Base-by-base conservation (phyloP, 1,140 invertebrate species). In the Drosophila malerkotliana region DNA sequence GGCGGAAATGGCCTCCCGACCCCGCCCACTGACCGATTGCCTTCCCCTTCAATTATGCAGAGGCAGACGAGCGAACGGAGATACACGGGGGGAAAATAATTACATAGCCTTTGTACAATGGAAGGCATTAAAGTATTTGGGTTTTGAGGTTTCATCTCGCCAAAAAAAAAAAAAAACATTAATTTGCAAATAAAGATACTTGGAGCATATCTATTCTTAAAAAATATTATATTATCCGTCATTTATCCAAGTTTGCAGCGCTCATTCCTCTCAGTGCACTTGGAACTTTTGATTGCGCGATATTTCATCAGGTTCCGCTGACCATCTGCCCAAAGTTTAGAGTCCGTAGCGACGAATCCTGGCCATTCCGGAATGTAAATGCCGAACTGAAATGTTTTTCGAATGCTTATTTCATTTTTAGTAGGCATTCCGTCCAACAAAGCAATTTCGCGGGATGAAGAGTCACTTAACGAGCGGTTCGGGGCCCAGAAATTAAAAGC, bases 401-500 rank as follows among this genome's bases (percentile, higher is more conserved):
- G 69, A 73, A 55, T 73, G 58, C 59, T 58, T 73, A 73, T 73
- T 74, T 60, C 52, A 73, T 73, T 72, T 73, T 63, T 41, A 73
- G 69, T 73, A 73, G 51, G 47, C 59, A 73, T 73, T 63, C 68
- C 57, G 18, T 15, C 54, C 30, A 72, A 51, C 51, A 63, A 63
- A 73, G 59, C 58, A 51, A 73, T 73, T 73, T 49, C 15, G 34
- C 18, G 18, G 32, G 57, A 14, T 6, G 45, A 32, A 30, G 45
- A 41, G 41, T 44, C 71, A 73, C 71, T 73, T 73, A 73, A 73
- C 69, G 69, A 73, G 69, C 51, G 72, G 72, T 47, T 53, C 47
- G 71, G 55, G 72, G 62, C 44, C 32, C 57, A 30, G 56, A 73
- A 77, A 85, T 84, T 77, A 77, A 79, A 80, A 52, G 73, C 62